Percentiles rank a stretch among this genome's conserved stretches.
phyloP scores from a whole-genome alignment of 2,797 vertebrate genomes.

The Muscicapa comitata region DNA sequence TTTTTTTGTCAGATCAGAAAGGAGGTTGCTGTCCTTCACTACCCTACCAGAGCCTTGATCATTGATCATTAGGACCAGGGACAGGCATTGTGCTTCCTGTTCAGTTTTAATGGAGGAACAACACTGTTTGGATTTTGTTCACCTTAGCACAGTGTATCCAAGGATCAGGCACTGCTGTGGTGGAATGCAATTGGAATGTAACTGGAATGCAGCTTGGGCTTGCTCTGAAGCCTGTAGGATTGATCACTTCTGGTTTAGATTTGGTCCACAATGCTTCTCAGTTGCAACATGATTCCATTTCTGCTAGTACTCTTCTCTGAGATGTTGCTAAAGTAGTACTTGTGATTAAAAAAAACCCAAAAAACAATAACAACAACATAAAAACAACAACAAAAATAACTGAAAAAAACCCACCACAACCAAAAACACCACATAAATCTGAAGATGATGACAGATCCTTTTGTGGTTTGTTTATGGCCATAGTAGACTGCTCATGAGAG shows the following conservation, averaged over 20 bases:
- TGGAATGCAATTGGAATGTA: background rate
- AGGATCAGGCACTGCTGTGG: background rate
- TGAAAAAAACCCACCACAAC: rapidly evolving
- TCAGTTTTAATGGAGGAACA: background rate
- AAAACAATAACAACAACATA: background rate
- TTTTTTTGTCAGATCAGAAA: background rate
- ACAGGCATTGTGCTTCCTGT: background rate
- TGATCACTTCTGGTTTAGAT: background rate
- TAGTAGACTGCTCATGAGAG: background rate
- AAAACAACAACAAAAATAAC: background rate
- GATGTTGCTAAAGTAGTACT: background rate
- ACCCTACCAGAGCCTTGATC: background rate
- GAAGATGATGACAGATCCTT: background rate
- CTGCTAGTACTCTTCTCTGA: background rate
- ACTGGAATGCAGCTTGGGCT: background rate
- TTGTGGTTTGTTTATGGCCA: background rate
- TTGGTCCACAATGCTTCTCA: background rate
- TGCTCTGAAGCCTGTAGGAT: background rate
- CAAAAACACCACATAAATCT: background rate
- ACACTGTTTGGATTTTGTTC: background rate
- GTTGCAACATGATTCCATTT: background rate
- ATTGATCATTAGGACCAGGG: background rate
- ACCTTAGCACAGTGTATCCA: background rate
- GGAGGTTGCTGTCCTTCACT: background rate
- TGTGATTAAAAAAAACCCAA: background rate